A percentile compares a stretch with the other conserved stretches of the same genome.
These are phyloP conservation scores for Crossocerus cetratus DNA, from an alignment of 2,888 invertebrate genomes.

Conservation along the genomic window DNA sequence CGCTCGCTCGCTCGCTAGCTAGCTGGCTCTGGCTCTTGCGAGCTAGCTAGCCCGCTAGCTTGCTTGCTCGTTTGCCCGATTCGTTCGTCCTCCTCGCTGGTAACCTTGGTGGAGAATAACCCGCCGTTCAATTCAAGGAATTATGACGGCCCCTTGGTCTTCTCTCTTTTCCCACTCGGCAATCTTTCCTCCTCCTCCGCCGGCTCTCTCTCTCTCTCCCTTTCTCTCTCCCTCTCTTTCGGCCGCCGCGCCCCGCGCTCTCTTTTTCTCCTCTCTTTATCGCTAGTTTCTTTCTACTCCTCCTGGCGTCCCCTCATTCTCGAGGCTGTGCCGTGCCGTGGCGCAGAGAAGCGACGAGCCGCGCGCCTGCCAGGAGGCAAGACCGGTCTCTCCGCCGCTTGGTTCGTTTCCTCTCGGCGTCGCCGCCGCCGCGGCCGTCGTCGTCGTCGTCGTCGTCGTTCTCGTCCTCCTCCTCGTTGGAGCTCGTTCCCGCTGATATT, in stretches of 20 bases:
- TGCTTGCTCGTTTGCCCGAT: constrained; percentile 49
- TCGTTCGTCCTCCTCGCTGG: constrained; percentile 57
- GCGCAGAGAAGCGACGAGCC: background rate
- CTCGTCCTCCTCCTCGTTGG: constrained; percentile 35
- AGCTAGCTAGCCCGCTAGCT: constrained; percentile 49
- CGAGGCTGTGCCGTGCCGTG: constrained; percentile 18
- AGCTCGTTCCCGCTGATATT: constrained; percentile 51
- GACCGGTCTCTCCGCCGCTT: constrained; percentile 28
- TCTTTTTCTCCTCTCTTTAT: constrained; percentile 34
- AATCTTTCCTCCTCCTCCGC: constrained; percentile 25
- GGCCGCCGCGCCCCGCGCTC: constrained; percentile 34
- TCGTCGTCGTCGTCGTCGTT: too few relatives aligned
- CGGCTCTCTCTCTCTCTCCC: constrained; percentile 21
- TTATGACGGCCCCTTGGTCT: constrained; percentile 72
- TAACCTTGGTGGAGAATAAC: constrained; percentile 76
- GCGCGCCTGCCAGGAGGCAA: constrained; percentile 39
- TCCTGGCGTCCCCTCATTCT: constrained; percentile 12
- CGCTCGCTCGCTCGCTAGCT: constrained; percentile 40
- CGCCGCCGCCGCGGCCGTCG: background rate
- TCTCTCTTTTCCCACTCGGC: constrained; percentile 63
- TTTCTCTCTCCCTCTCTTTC: constrained; percentile 37
- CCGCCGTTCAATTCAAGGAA: constrained; percentile 76
- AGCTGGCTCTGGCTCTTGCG: constrained; percentile 45
- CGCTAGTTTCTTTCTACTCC: constrained; percentile 32
- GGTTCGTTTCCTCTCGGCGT: constrained; percentile 25